Evolutionary conservation across 2,113 vertebrate species (phyloP).

Genomic region (Podiceps cristatus): DNA sequence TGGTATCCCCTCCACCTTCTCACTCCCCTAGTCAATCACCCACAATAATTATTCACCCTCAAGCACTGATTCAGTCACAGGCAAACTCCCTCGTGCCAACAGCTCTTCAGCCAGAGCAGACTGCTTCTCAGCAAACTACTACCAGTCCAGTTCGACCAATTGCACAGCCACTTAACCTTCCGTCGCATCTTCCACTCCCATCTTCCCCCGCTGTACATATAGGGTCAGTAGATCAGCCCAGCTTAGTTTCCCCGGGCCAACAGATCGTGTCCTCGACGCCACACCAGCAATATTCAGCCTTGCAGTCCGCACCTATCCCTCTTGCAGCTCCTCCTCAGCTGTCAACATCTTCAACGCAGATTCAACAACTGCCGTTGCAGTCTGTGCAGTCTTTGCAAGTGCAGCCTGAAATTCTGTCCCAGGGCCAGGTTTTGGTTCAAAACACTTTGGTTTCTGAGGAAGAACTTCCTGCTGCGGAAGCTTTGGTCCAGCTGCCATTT

Average conservation of each 20-base stretch:
- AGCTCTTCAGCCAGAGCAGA: slow-evolving; percentile 76
- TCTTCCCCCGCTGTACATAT: slow-evolving; percentile 76
- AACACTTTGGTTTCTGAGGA: slow-evolving; percentile 87
- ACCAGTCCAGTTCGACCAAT: slow-evolving; percentile 55
- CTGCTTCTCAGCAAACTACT: slow-evolving; percentile 57
- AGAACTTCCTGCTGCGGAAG: slow-evolving; percentile 88
- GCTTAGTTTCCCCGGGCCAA: slow-evolving; percentile 72
- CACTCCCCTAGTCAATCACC: slow-evolving; percentile 85
- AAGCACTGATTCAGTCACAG: slow-evolving; percentile 78
- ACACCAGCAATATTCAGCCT: slow-evolving; percentile 76
- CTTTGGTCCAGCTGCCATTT: slow-evolving; percentile 90
- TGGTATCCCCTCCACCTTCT: slow-evolving; percentile 82
- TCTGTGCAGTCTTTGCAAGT: slow-evolving; percentile 87
- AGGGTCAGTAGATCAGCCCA: slow-evolving; percentile 77
- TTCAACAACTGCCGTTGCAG: slow-evolving; percentile 85
- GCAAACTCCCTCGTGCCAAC: slow-evolving; percentile 83
- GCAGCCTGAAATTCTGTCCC: slow-evolving; percentile 86
- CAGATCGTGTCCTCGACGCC: slow-evolving; percentile 74
- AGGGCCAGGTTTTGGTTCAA: slow-evolving; percentile 85
- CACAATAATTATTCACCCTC: slow-evolving; percentile 84
- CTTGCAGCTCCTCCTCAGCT: slow-evolving; percentile 82
- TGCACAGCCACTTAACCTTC: slow-evolving; percentile 68
- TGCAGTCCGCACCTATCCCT: slow-evolving; percentile 76
- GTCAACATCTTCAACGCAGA: slow-evolving; percentile 78
- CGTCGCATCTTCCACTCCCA: slow-evolving; percentile 74